Conservation (phyloP, 1,140 invertebrate species). For the Trichomalopsis sarcophagae region DNA sequence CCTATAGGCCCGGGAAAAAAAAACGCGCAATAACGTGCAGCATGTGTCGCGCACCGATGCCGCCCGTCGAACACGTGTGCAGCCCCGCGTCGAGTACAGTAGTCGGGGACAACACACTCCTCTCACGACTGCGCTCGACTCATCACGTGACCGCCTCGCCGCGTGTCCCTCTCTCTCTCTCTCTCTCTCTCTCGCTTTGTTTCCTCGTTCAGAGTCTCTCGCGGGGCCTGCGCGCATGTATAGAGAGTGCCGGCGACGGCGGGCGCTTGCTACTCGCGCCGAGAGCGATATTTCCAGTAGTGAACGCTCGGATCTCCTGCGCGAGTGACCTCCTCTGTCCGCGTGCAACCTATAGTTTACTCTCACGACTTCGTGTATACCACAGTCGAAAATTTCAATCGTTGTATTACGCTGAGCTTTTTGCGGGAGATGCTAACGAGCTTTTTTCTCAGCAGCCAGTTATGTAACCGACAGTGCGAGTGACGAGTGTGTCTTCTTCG, state of each 20-base stretch:
- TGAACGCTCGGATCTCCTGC: slow-evolving; percentile 57
- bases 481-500: too few species aligned
- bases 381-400: neutral
- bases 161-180: slow-evolving; percentile 35
- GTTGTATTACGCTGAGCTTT: neutral
- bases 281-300: slow-evolving; percentile 56
- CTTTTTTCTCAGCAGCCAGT: too few species aligned
- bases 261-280: slow-evolving; percentile 1
- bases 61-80: slow-evolving; percentile 27
- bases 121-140: neutral
- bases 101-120: neutral
- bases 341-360: too few species aligned
- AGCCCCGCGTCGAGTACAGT: neutral
- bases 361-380: too few species aligned
- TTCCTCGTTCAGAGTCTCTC: slow-evolving; percentile 22
- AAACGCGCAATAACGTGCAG: neutral
- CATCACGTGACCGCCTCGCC: slow-evolving; percentile 57
- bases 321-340: slow-evolving; percentile 53
- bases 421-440: too few species aligned
- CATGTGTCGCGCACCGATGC: slow-evolving; percentile 31
- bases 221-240: neutral
- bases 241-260: neutral
- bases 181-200: slow-evolving; percentile 33
- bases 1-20: too few species aligned
- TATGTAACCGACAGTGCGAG: too few species aligned